Conservation (phyloP, 1,140 invertebrate species). For the Drosophila kanapiae region DNA sequence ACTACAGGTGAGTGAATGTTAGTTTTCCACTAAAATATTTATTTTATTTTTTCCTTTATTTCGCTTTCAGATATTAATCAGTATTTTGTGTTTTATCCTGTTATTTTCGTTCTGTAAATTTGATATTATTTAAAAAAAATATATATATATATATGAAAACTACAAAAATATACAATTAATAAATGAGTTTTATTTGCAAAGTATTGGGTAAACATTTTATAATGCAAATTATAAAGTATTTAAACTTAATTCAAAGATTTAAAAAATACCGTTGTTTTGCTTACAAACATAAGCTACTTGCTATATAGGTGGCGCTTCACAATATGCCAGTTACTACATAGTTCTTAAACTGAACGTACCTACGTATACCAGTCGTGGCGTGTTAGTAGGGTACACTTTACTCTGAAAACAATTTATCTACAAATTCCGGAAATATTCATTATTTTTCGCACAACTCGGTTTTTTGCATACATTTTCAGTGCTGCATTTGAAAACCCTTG, state of each 20-base stretch:
- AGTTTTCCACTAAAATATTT: background rate
- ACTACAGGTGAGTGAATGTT: conserved; percentile 91
- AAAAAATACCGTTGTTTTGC: background rate
- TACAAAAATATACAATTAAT: conserved; percentile 1
- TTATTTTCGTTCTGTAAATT: conserved; percentile 29
- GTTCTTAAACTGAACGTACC: conserved; percentile 4
- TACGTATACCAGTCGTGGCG: background rate
- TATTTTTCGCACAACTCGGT: too few species aligned
- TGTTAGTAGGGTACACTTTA: background rate
- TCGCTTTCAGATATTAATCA: conserved; percentile 54
- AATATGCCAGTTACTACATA: background rate
- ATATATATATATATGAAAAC: conserved; percentile 12
- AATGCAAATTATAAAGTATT: too few species aligned
- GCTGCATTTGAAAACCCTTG: too few species aligned
- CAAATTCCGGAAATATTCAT: background rate
- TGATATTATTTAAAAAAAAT: conserved; percentile 25
- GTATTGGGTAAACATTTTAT: background rate
- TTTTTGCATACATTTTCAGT: too few species aligned
- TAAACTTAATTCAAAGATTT: background rate
- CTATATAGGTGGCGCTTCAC: conserved; percentile 3
- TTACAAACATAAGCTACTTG: conserved; percentile 15
- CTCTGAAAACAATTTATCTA: background rate
- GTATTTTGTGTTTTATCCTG: conserved; percentile 31
- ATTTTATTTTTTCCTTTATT: background rate
- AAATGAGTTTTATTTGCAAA: background rate